Conservation (phyloP, 2,113 vertebrate species). For the Brachyistius frenatus region DNA sequence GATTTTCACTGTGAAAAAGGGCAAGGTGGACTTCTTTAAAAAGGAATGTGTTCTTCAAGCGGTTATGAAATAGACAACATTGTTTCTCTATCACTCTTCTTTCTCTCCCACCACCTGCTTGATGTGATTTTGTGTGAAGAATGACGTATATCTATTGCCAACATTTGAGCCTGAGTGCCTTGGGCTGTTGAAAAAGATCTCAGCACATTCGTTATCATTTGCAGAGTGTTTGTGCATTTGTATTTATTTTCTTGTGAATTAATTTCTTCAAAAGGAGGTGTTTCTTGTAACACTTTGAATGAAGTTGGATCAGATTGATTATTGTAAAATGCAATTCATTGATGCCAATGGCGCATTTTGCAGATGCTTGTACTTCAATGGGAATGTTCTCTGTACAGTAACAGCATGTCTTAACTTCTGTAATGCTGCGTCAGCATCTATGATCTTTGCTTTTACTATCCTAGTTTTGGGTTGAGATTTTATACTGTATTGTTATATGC, state of each 20-base stretch:
- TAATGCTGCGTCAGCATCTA: constrained; percentile 83
- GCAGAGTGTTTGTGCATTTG: constrained; percentile 72
- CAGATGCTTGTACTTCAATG: constrained; percentile 80
- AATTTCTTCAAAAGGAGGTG: constrained; percentile 54
- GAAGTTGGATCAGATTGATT: constrained; percentile 40
- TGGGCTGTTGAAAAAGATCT: constrained; percentile 85
- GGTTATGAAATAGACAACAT: constrained; percentile 50
- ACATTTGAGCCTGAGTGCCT: constrained; percentile 90
- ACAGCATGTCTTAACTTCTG: constrained; percentile 86
- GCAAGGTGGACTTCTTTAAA: constrained; percentile 60
- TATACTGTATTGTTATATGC: constrained; percentile 87
- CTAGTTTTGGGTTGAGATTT: constrained; percentile 83
- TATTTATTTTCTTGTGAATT: constrained; percentile 73
- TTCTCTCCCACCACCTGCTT: constrained; percentile 78
- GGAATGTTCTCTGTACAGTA: constrained; percentile 84
- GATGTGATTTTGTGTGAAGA: constrained; percentile 75
- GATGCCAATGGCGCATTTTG: constrained; percentile 69
- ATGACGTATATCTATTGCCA: constrained; percentile 84
- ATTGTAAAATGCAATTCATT: constrained; percentile 70
- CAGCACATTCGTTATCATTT: constrained; percentile 79
- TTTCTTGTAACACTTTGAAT: constrained; percentile 64
- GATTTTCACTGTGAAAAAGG: constrained; percentile 83
- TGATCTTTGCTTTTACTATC: constrained; percentile 82
- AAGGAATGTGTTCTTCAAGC: constrained; percentile 59
- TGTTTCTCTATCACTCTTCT: constrained; percentile 70